Conservation (phyloP, 2,113 vertebrate species). For the Tragelaphus scriptus region DNA sequence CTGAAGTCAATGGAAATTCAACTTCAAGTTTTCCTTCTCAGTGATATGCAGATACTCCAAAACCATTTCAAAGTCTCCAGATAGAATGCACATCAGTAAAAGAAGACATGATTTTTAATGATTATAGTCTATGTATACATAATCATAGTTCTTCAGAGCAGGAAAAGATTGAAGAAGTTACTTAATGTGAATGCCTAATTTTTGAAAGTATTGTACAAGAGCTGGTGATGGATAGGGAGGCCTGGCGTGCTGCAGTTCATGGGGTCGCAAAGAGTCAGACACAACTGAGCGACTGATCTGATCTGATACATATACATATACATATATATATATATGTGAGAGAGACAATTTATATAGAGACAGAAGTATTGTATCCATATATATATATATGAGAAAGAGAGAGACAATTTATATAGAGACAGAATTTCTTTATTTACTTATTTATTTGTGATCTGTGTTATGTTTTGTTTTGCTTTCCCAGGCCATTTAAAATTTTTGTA, state of each 20-base stretch:
- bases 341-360: background rate
- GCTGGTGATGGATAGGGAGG: too few species aligned
- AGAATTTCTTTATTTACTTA: background rate
- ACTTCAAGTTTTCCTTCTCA: background rate
- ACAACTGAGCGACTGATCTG: too few species aligned
- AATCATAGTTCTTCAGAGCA: background rate
- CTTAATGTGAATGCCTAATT: background rate
- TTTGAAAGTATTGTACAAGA: background rate
- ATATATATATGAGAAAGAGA: background rate
- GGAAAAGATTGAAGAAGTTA: background rate
- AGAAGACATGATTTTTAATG: background rate
- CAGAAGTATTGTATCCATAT: background rate
- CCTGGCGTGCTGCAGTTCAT: too few species aligned
- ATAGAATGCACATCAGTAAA: background rate
- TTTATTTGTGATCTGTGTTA: background rate
- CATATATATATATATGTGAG: background rate
- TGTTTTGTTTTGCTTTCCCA: background rate
- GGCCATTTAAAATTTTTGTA: background rate
- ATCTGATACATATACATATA: background rate
- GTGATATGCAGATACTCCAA: background rate
- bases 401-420: background rate
- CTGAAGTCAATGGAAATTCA: background rate
- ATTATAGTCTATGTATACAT: background rate
- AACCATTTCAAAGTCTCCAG: background rate
- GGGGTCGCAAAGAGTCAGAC: too few species aligned